Conservation (phyloP, 2,888 invertebrate species). For the Bhutanitis thaidina region DNA sequence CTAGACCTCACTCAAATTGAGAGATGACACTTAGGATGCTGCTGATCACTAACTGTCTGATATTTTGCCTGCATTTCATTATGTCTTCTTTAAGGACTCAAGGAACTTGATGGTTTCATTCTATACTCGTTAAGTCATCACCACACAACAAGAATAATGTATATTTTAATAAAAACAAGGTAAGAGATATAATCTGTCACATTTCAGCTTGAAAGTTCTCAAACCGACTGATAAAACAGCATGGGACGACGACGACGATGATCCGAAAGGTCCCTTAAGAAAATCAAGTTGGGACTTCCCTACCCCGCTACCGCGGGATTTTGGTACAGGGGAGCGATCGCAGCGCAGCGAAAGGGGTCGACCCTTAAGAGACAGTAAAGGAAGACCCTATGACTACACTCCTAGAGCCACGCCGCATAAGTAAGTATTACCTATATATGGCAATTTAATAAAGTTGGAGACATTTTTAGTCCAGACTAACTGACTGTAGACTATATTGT, state of each 20-base stretch:
- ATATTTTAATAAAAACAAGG: too few relatives aligned
- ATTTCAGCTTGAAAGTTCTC: constrained; percentile 62
- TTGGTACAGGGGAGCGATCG: constrained; percentile 54
- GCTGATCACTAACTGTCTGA: too few relatives aligned
- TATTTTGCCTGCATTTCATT: too few relatives aligned
- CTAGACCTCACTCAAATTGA: too few relatives aligned
- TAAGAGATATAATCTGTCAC: neutral
- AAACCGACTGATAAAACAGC: constrained; percentile 83
- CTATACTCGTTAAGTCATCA: too few relatives aligned
- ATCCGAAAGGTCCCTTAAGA: constrained; percentile 79
- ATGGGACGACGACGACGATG: constrained; percentile 91
- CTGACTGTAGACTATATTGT: too few relatives aligned
- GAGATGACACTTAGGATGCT: too few relatives aligned
- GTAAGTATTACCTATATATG: constrained; percentile 39
- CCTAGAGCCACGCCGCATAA: constrained; percentile 94
- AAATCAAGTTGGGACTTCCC: constrained; percentile 96
- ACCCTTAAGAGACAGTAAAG: constrained; percentile 58
- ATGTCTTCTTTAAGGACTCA: too few relatives aligned
- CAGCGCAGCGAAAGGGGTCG: constrained; percentile 53
- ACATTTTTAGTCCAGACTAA: too few relatives aligned
- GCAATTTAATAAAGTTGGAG: too few relatives aligned
- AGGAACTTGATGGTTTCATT: too few relatives aligned
- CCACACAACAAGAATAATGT: too few relatives aligned
- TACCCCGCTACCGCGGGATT: constrained; percentile 83
- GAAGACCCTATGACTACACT: constrained; percentile 82